Conservation (phyloP, 2,888 invertebrate genomes). For the Erebia epiphron region DNA sequence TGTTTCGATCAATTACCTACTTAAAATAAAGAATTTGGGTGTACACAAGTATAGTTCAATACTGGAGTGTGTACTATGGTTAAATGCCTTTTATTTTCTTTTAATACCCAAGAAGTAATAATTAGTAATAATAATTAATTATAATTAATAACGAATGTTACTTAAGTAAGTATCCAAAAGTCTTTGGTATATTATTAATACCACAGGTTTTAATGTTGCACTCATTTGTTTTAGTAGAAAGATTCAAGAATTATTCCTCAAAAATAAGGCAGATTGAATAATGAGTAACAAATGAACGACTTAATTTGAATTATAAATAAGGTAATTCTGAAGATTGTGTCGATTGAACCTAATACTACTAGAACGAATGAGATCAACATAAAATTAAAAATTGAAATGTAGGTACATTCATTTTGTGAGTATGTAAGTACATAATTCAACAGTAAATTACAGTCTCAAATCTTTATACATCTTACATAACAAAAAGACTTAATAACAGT, state of each 20-base stretch:
- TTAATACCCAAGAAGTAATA: background rate
- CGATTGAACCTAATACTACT: background rate
- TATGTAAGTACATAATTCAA: background rate
- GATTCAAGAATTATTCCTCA: background rate
- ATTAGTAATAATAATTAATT: conserved; percentile 1
- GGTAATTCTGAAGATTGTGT: background rate
- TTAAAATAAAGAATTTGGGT: too few species aligned
- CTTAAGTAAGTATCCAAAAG: background rate
- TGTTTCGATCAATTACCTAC: too few species aligned
- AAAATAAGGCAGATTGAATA: background rate
- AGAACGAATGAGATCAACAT: conserved; percentile 1
- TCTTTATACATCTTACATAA: background rate
- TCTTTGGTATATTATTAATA: conserved; percentile 21
- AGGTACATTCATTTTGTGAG: background rate
- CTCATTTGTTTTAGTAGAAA: conserved; percentile 12
- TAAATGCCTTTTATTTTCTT: too few species aligned
- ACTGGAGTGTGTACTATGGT: background rate
- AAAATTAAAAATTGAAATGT: conserved; percentile 1
- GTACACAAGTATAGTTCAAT: too few species aligned
- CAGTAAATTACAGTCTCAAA: conserved; percentile 9
- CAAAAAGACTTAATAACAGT: too few species aligned
- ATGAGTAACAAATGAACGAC: background rate
- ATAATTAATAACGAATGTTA: background rate
- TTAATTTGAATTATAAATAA: too few species aligned
- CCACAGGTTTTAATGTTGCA: background rate